phyloP scores from a whole-genome alignment of 2,113 vertebrate species.

The Melospiza melodia region DNA sequence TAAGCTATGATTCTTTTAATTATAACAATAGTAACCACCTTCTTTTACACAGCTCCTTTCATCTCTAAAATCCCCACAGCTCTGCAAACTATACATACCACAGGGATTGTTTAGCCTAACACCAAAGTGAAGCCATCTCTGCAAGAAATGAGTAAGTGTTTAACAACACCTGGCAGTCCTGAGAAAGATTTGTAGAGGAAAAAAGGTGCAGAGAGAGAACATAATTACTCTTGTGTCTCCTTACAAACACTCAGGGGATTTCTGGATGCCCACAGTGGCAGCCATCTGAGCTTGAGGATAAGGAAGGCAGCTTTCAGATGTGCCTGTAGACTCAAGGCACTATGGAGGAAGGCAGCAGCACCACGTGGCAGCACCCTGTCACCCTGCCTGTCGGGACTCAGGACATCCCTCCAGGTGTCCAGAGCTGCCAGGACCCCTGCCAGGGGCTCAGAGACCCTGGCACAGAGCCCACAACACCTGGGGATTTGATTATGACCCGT shows the following conservation, averaged over 20 bases:
- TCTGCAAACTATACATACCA: not conserved
- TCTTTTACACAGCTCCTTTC: not conserved
- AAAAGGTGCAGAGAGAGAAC: not conserved
- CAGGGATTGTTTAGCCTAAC: not conserved
- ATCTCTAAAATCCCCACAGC: not conserved
- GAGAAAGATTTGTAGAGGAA: not conserved
- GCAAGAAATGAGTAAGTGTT: not conserved
- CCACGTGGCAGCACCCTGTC: not conserved
- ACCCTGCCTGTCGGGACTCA: too few species aligned
- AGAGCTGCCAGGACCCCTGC: too few species aligned
- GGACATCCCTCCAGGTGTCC: too few species aligned
- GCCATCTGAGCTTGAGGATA: not conserved
- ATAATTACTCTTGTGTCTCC: not conserved
- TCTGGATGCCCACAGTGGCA: not conserved
- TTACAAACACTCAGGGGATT: not conserved
- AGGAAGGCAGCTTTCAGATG: not conserved
- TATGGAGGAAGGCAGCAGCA: not conserved
- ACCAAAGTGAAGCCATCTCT: not conserved
- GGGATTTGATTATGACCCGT: too few species aligned
- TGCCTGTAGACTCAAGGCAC: rapidly evolving
- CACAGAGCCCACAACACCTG: too few species aligned
- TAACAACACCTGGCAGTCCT: not conserved
- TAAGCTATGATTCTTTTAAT: slow-evolving; percentile 27
- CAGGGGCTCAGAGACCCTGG: too few species aligned
- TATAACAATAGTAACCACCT: not conserved